A percentile compares a stretch with the other conserved stretches of the same genome.
Evolutionary conservation across 2,888 invertebrate genomes (phyloP).

Genomic region (Noctua pronuba): DNA sequence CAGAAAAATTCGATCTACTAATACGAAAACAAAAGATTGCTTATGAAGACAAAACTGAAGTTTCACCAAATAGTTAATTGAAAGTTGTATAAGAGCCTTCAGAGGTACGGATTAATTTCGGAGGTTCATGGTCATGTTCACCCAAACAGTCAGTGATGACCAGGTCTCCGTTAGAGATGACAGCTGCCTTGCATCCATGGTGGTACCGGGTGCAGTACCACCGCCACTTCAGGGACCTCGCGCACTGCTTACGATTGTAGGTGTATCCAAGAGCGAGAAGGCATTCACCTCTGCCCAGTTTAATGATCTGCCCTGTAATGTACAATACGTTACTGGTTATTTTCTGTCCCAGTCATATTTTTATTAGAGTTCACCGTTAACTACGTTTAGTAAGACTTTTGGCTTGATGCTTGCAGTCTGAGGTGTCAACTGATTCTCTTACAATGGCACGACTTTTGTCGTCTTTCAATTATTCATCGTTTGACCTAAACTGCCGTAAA

Average conservation of each 20-base stretch:
- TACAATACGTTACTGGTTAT: no score
- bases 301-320: no score
- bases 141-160: constrained; percentile 55
- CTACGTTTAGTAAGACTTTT: no score
- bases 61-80: no score
- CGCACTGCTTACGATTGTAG: constrained; percentile 46
- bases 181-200: constrained; percentile 72
- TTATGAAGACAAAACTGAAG: no score
- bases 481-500: no score
- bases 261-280: constrained; percentile 40
- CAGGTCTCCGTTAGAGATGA: constrained; percentile 68
- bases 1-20: not conserved
- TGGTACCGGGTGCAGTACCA: constrained; percentile 67
- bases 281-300: no score
- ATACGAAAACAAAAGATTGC: not conserved
- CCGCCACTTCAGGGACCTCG: constrained; percentile 40
- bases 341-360: not conserved
- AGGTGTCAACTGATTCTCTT: no score
- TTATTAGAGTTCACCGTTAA: no score
- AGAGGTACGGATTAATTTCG: not conserved
- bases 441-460: no score
- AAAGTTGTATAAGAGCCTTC: not conserved
- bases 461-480: no score
- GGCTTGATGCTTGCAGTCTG: no score
- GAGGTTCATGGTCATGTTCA: constrained; percentile 35